These are phyloP conservation scores for Nothura maculosa DNA, from an alignment of 2,797 vertebrate genomes.

Conservation along the genomic window DNA sequence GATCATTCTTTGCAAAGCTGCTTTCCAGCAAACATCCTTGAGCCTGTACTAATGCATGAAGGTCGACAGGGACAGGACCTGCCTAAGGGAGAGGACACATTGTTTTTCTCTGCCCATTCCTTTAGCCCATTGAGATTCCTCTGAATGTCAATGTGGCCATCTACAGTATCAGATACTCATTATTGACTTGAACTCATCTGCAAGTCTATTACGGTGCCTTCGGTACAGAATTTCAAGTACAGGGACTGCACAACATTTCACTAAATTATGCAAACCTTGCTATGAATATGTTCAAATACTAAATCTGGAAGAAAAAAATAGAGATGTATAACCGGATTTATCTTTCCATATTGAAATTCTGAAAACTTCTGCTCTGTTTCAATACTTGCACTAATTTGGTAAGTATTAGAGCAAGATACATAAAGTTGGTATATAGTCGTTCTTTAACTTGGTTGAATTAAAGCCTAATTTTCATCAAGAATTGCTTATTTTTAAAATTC, in stretches of 20 bases:
- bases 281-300: not conserved
- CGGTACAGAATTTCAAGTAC: not conserved
- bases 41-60: too few species aligned
- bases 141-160: too few species aligned
- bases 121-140: too few species aligned
- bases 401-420: not conserved
- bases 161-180: too few species aligned
- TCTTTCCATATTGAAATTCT: not conserved
- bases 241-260: not conserved
- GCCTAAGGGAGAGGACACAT: too few species aligned
- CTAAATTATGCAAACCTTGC: not conserved
- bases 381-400: not conserved
- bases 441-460: not conserved
- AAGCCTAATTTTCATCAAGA: not conserved
- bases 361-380: not conserved
- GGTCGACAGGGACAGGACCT: too few species aligned
- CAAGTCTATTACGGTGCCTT: too few species aligned
- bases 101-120: too few species aligned
- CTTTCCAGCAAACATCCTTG: too few species aligned
- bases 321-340: not conserved
- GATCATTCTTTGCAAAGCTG: too few species aligned
- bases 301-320: not conserved
- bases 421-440: too few species aligned
- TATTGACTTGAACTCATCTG: too few species aligned
- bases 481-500: not conserved